Percentiles rank a stretch among this genome's conserved stretches.
Conservation (phyloP, 2,113 vertebrate species). For the Ivindomyrus marchei region DNA sequence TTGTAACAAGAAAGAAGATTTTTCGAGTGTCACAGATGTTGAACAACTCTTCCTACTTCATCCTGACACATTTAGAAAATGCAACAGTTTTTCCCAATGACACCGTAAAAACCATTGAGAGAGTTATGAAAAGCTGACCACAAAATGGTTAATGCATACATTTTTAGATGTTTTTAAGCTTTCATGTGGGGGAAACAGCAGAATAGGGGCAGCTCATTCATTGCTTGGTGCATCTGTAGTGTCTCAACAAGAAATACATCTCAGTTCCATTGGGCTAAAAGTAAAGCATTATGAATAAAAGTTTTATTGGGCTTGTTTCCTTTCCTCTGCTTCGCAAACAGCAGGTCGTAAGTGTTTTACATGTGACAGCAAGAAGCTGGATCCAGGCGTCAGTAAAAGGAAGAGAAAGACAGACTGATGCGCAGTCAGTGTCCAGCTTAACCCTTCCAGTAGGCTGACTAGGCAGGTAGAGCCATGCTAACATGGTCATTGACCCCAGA, state of each 20-base stretch:
- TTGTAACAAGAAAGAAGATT: not conserved
- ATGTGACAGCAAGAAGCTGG: not conserved
- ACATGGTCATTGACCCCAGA: not conserved
- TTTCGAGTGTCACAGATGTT: not conserved
- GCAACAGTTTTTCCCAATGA: not conserved
- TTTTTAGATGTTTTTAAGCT: slow-evolving; percentile 8
- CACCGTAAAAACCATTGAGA: not conserved
- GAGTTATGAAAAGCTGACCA: not conserved
- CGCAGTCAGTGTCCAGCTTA: not conserved
- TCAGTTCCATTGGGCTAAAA: not conserved
- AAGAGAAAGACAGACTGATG: not conserved
- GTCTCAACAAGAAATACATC: not conserved
- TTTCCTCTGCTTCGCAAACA: not conserved
- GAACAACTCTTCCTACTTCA: not conserved
- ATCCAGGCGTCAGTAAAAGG: not conserved
- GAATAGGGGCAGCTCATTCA: not conserved
- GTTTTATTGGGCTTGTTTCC: not conserved
- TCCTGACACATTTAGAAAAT: not conserved
- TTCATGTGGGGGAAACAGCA: not conserved
- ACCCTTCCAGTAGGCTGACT: not conserved
- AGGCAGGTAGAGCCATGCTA: not conserved
- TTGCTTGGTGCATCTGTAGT: not conserved
- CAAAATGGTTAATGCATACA: not conserved
- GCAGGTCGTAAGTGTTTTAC: not conserved
- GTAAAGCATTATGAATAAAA: not conserved